Evolutionary conservation across 2,113 vertebrate species (phyloP).

Genomic region (Ivindomyrus marchei): DNA sequence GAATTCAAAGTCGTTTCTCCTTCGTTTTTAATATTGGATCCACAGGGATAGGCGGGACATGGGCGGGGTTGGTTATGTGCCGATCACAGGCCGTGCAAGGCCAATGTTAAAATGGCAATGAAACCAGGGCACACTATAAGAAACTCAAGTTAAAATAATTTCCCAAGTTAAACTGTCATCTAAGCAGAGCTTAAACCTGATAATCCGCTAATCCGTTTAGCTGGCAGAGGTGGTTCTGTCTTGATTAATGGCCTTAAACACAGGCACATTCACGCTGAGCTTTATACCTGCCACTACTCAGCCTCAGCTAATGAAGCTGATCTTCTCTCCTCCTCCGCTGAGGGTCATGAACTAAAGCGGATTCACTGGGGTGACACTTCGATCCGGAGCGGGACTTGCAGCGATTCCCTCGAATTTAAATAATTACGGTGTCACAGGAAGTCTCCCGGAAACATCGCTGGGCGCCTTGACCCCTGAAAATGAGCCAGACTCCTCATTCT

Average conservation of each 20-base stretch:
- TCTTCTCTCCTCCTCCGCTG: background rate
- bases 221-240: constrained; percentile 38
- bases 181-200: constrained; percentile 42
- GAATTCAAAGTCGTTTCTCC: background rate
- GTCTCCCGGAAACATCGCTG: background rate
- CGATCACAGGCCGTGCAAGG: constrained; percentile 21
- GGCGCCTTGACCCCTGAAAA: background rate
- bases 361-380: background rate
- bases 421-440: background rate
- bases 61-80: constrained; percentile 20
- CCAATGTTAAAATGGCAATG: constrained; percentile 28
- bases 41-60: background rate
- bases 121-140: constrained; percentile 42
- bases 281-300: background rate
- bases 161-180: constrained; percentile 40
- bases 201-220: constrained; percentile 45
- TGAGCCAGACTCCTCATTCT: background rate
- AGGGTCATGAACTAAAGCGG: background rate
- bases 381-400: background rate
- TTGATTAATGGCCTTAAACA: constrained; percentile 1
- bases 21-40: background rate
- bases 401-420: background rate
- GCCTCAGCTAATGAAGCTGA: background rate
- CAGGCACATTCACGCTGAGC: background rate
- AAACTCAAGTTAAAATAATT: constrained; percentile 35